Conservation (phyloP, 2,797 vertebrate species). For the Rallus crepitans region DNA sequence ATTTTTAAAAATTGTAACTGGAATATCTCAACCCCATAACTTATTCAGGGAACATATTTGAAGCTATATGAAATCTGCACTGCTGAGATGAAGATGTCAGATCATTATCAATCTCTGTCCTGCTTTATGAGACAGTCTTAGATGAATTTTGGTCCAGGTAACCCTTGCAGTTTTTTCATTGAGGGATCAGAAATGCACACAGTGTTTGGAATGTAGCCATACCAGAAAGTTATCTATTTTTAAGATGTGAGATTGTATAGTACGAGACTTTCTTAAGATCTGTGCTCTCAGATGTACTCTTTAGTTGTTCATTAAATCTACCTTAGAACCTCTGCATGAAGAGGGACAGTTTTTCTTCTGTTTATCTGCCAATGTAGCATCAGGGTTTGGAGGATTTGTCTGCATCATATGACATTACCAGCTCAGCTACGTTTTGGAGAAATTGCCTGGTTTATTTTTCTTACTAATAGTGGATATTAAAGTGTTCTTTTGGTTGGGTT, state of each 20-base stretch:
- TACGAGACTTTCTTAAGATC: background rate
- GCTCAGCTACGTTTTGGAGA: background rate
- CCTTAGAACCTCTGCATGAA: background rate
- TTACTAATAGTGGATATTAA: background rate
- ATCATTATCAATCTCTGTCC: background rate
- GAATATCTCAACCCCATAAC: background rate
- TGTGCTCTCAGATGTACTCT: background rate
- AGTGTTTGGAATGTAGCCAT: background rate
- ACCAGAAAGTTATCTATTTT: background rate
- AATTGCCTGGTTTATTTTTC: background rate
- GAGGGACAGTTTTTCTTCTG: background rate
- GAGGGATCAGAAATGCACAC: background rate
- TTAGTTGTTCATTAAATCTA: background rate
- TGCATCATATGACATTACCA: background rate
- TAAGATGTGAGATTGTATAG: background rate
- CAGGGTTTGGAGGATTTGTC: background rate
- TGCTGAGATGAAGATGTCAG: background rate
- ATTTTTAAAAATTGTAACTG: background rate
- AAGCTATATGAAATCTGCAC: background rate
- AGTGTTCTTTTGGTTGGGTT: background rate
- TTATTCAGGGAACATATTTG: background rate
- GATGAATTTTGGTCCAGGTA: background rate
- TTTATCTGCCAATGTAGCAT: background rate
- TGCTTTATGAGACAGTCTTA: background rate
- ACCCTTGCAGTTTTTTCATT: fast-evolving